phyloP scores from a whole-genome alignment of 2,888 invertebrate species.

The Margaritifera margaritifera region DNA sequence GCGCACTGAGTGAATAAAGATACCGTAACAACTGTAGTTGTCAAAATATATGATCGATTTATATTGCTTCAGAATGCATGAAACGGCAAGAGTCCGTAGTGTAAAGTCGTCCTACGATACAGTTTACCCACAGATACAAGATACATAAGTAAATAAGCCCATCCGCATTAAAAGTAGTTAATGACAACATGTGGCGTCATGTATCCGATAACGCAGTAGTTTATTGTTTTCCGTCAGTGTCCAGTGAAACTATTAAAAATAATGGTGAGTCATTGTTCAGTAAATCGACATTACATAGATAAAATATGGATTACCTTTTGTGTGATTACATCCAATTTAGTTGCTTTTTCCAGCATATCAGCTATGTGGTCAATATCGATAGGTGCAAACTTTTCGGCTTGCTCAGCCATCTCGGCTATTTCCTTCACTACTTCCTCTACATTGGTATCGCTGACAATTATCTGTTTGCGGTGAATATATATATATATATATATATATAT shows the following conservation, averaged over 20 bases:
- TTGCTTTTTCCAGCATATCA: constrained; percentile 50
- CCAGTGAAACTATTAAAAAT: background rate
- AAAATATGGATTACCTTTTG: constrained; percentile 30
- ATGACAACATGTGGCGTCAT: background rate
- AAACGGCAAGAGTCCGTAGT: no score
- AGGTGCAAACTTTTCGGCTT: constrained; percentile 45
- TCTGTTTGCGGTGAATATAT: constrained; percentile 26
- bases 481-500: background rate
- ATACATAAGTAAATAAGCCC: no score
- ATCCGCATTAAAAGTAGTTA: no score
- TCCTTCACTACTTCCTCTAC: constrained; percentile 47
- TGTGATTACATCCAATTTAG: constrained; percentile 36
- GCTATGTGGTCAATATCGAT: constrained; percentile 55
- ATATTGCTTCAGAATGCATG: no score
- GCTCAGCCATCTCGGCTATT: constrained; percentile 45
- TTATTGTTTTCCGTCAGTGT: background rate
- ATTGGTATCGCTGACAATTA: constrained; percentile 42
- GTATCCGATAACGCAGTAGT: background rate
- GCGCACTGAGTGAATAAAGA: no score
- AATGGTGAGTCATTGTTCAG: background rate
- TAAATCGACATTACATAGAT: background rate
- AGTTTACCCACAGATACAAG: no score
- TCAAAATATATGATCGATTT: no score
- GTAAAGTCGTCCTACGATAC: no score
- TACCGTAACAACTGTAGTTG: no score